Evolutionary conservation across 2,113 vertebrate species (phyloP).

Genomic region (Vicugna pacos): DNA sequence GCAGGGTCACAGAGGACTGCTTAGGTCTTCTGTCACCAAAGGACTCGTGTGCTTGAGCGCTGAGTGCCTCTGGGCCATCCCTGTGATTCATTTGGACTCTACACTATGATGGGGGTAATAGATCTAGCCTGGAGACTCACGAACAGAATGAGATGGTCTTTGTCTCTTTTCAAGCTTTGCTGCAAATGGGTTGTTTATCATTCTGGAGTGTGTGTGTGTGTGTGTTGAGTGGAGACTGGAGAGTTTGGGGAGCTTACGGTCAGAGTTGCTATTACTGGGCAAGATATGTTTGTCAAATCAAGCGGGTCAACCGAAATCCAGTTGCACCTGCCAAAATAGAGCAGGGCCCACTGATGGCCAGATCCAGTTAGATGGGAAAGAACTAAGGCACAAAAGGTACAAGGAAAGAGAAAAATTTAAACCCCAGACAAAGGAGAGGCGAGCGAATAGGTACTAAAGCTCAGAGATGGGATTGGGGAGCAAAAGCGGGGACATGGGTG

Average conservation of each 20-base stretch:
- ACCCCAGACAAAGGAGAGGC: neutral
- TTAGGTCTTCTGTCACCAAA: neutral
- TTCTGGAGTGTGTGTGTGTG: neutral
- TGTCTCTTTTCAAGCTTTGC: constrained; percentile 50
- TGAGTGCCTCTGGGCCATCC: neutral
- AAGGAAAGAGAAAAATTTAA: neutral
- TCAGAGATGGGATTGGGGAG: neutral
- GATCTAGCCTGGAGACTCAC: neutral
- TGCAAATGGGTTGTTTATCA: constrained; percentile 38
- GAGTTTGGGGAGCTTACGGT: neutral
- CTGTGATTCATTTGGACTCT: constrained; percentile 18
- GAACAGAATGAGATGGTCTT: neutral
- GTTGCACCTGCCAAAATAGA: neutral
- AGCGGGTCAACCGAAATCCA: neutral
- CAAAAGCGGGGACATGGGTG: neutral
- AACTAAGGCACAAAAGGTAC: neutral
- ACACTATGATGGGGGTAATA: neutral
- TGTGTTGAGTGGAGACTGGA: neutral
- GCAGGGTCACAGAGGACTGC: neutral
- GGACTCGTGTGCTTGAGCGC: neutral
- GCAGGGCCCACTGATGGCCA: neutral
- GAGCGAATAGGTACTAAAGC: neutral
- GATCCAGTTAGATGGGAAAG: neutral
- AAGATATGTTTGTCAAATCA: neutral
- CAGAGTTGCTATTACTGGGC: neutral